Base-by-base conservation (phyloP, 2,888 invertebrate genomes). In the Tillus elongatus region DNA sequence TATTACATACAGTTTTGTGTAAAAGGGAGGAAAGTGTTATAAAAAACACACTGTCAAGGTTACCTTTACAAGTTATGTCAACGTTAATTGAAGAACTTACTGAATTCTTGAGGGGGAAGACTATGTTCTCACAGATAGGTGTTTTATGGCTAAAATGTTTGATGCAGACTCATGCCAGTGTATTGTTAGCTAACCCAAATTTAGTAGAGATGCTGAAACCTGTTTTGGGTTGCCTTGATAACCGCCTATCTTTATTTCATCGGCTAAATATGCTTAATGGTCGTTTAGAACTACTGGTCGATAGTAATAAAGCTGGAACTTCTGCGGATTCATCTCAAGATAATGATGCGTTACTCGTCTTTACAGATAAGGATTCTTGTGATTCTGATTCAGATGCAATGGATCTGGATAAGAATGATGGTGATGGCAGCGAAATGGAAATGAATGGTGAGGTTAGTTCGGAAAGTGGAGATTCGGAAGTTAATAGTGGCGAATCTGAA, bases 41-140 rank as follows among this genome's bases (percentile, higher is more conserved):
- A 3, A 64, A 68, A 28, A 77, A 81, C 43, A 91, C 93, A 0
- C 70, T 91, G 11, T 70, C 75, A 36, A 74, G 76, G 35, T 63
- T 95, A 39, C 90, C 91, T 0, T 71, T 88, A 0, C 79, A 82
- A 46, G 79, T 79, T 37, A 73, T 93, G 13, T 70, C 79, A 0
- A 74, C 77, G 0, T 61, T 93, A 9, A 59, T 93, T 3, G 74
- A 79, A 44, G 84, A 90, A 60, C 68, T 93, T 1, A 75, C 78
- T 0, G 60, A 63, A 2, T 69, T 82, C 63, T 72, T 88, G 43
- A 71, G 78, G 39, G 75, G 75, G 46, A 84, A 78, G 58, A 79
- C 80, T 1, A 67, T 71, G 51, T 69, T 73, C 82, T 86, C 57
- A 77, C 68, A 70, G 49, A 65, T 67, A 28, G 74, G 72, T 14